Evolutionary conservation across 2,797 vertebrate genomes (phyloP).

Genomic region (Pempheris klunzingeri): DNA sequence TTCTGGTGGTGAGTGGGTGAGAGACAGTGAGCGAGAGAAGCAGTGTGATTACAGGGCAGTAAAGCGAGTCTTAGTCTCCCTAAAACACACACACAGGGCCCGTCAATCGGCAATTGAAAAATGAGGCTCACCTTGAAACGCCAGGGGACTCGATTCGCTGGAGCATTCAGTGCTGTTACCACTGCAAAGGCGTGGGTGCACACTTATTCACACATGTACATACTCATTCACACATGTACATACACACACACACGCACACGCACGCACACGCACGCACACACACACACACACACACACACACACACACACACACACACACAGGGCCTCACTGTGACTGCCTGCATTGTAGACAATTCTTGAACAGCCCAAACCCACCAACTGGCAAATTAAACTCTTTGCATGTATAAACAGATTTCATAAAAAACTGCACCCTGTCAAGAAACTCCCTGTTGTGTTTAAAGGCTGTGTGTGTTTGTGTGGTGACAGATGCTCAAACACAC

Average conservation of each 20-base stretch:
- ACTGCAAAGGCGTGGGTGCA: constrained; percentile 43
- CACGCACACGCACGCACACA: constrained; percentile 21
- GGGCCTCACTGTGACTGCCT: neutral
- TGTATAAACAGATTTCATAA: constrained; percentile 68
- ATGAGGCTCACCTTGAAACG: constrained; percentile 82
- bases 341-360: constrained; percentile 44
- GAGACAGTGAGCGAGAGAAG: constrained; percentile 58
- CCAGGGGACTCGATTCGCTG: constrained; percentile 71
- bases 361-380: constrained; percentile 50
- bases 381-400: constrained; percentile 68
- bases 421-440: constrained; percentile 52
- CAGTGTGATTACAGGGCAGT: constrained; percentile 73
- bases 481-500: constrained; percentile 65
- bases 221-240: neutral
- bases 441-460: constrained; percentile 53
- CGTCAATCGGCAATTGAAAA: constrained; percentile 74
- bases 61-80: constrained; percentile 62
- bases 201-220: constrained; percentile 24
- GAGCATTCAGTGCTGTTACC: constrained; percentile 71
- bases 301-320: constrained; percentile 27
- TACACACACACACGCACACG: constrained; percentile 4
- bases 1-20: constrained; percentile 49
- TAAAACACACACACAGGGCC: constrained; percentile 40
- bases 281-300: neutral
- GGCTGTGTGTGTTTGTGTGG: constrained; percentile 18